Base-by-base conservation (phyloP, 2,113 vertebrate genomes). In the Takifugu flavidus region DNA sequence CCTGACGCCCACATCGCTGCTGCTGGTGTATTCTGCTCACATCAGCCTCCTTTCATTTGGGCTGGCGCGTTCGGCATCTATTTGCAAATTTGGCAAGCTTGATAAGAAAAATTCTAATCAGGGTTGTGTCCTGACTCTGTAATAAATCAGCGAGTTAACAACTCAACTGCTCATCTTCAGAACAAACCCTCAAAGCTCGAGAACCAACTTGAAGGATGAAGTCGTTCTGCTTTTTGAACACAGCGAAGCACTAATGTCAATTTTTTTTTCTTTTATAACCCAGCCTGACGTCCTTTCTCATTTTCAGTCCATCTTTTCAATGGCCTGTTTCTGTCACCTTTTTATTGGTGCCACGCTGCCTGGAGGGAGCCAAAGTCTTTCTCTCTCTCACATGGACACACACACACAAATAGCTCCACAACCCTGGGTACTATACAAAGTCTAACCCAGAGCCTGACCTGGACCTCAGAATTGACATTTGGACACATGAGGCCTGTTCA, bases 281-380 rank as follows among this genome's bases (percentile, higher is more conserved):
- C 59, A 52, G 47, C 45, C 55, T 57, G 29, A 26, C 39, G 50
- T 51, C 49, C 75, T 72, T 66, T 71, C 52, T 59, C 1, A 26
- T 51, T 68, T 45, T 72, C 56, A 57, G 46, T 60, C 55, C 34
- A 53, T 64, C 59, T 68, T 78, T 63, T 70, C 47, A 79, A 59
- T 29, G 25, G 39, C 45, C 31, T 62, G 25, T 58, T 50, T 80
- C 53, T 75, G 72, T 67, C 81, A 82, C 77, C 43, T 78, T 49
- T 77, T 57, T 74, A 82, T 81, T 82, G 71, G 74, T 82, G 57
- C 58, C 44, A 55, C 55, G 58, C 14, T 43, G 74, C 82, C 78
- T 55, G 25, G 46, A 80, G 83, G 14, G 27, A 29, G 25, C 13
- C 13, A 14, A 12, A 47, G 45, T 15, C 28, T 57, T 34, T 56